Conservation (phyloP, 2,113 vertebrate genomes). For the Tympanuchus pallidicinctus region DNA sequence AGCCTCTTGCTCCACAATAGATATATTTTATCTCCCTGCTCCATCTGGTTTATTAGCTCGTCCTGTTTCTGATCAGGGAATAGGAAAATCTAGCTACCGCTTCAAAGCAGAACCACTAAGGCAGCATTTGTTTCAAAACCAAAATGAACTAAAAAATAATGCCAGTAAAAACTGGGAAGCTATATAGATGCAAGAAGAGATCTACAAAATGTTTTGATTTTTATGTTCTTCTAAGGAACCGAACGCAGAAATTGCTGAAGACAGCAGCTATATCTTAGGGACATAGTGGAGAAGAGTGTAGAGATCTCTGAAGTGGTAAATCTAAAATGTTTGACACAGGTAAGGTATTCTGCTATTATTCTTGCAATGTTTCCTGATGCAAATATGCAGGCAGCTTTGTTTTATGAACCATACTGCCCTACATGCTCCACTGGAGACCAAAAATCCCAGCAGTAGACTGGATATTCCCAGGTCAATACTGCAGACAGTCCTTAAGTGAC, state of each 20-base stretch:
- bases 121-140: neutral
- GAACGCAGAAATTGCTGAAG: neutral
- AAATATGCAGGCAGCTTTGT: fast-evolving
- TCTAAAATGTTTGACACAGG: neutral
- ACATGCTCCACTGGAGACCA: neutral
- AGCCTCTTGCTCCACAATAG: neutral
- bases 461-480: neutral
- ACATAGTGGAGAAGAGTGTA: neutral
- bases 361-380: neutral
- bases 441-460: neutral
- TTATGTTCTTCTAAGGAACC: neutral
- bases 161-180: neutral
- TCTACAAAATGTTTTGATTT: neutral
- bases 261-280: neutral
- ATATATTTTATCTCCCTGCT: neutral
- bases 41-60: neutral
- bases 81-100: neutral
- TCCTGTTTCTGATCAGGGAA: neutral
- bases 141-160: neutral
- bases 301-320: neutral
- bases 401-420: neutral
- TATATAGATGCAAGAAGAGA: neutral
- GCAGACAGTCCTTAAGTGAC: neutral
- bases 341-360: neutral
- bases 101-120: neutral